Evolutionary conservation across 2,113 vertebrate species (phyloP).

Genomic region (Hippocampus barbouri): DNA sequence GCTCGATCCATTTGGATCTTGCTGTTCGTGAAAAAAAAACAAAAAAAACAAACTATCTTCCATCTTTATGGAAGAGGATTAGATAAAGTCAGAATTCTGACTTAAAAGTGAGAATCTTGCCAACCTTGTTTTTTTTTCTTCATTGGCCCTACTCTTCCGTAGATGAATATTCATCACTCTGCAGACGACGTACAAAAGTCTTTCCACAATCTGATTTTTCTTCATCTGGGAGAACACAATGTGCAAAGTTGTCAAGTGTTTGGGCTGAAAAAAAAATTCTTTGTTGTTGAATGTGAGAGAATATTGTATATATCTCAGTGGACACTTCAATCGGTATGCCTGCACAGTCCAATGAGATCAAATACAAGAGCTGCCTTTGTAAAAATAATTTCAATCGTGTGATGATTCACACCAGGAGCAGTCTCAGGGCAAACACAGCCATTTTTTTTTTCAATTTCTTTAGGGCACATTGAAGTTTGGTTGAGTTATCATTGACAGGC

Average conservation of each 20-base stretch:
- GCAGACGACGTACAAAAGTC: background rate
- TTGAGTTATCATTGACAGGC: background rate
- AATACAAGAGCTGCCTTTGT: background rate
- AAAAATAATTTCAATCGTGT: background rate
- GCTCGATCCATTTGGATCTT: background rate
- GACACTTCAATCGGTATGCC: background rate
- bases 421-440: background rate
- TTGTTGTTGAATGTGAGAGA: slow-evolving; percentile 2
- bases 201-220: background rate
- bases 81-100: no score
- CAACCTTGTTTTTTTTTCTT: no score
- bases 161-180: background rate
- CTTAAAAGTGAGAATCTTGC: no score
- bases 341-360: background rate
- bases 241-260: background rate
- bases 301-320: background rate
- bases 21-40: background rate
- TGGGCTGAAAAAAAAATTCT: background rate
- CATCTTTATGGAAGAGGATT: background rate
- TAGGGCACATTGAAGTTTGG: no score
- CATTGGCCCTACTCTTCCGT: no score
- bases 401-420: no score
- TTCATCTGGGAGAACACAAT: slow-evolving; percentile 6
- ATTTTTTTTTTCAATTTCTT: background rate
- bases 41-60: background rate